A percentile compares a stretch with the other conserved stretches of the same genome.
Conservation (phyloP, 2,888 invertebrate genomes). For the Monoplex corrugatus region DNA sequence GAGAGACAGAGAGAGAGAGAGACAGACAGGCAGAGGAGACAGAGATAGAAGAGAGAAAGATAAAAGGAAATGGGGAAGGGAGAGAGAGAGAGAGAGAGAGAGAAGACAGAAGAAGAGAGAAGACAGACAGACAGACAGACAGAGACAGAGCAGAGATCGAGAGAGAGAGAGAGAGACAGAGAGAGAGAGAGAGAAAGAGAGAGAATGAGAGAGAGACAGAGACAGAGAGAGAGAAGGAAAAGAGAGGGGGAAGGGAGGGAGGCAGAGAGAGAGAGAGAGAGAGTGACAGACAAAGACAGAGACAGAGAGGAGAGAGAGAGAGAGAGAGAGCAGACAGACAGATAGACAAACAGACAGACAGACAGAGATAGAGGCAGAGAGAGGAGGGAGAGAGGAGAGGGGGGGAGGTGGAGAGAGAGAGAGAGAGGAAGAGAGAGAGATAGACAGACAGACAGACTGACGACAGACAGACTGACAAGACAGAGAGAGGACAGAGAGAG, state of each 20-base stretch:
- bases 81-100: background rate
- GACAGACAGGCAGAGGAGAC: background rate
- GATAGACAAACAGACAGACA: background rate
- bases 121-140: background rate
- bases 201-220: background rate
- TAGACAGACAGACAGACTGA: no score
- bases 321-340: no score
- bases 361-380: background rate
- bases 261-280: no score
- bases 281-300: no score
- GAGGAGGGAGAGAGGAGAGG: background rate
- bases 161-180: no score
- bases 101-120: background rate
- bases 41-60: background rate
- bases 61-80: background rate
- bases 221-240: background rate
- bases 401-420: background rate
- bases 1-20: background rate
- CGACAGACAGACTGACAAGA: no score
- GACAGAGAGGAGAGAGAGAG: no score
- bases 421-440: background rate
- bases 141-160: background rate
- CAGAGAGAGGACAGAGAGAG: no score
- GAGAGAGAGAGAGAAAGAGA: no score
- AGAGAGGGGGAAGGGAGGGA: no score